A percentile compares a stretch with the other conserved stretches of the same genome.
These are phyloP conservation scores for Ditylenchus weischeri DNA, from an alignment of 2,888 invertebrate genomes.

Conservation along the genomic window DNA sequence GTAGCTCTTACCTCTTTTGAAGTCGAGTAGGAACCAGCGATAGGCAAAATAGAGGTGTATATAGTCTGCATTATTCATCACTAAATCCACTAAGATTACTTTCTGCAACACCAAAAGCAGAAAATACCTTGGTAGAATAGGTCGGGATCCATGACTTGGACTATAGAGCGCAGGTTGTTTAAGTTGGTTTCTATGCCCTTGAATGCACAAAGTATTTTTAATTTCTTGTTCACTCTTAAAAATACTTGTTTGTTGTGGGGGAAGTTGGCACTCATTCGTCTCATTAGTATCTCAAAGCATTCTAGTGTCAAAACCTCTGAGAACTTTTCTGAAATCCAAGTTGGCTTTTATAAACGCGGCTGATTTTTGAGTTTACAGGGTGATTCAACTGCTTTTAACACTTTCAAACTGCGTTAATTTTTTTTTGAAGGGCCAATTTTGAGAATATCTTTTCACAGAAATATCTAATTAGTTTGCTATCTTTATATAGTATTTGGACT, in stretches of 20 bases:
- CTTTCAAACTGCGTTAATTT: too few species aligned
- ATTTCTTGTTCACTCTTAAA: too few species aligned
- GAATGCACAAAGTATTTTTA: too few species aligned
- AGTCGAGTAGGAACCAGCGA: slow-evolving; percentile 92
- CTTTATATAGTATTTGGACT: too few species aligned
- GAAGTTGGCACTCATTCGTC: slow-evolving; percentile 84
- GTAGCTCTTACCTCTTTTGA: slow-evolving; percentile 72
- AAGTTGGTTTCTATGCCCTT: slow-evolving; percentile 88
- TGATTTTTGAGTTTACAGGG: neutral
- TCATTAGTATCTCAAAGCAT: slow-evolving; percentile 86
- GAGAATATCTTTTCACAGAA: too few species aligned
- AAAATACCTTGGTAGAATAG: slow-evolving; percentile 70
- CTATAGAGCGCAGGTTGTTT: slow-evolving; percentile 71
- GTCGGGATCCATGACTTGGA: slow-evolving; percentile 83
- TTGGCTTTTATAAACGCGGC: slow-evolving; percentile 14
- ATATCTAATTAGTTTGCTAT: too few species aligned
- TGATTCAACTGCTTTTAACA: too few species aligned
- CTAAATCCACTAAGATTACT: neutral
- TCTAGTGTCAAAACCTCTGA: slow-evolving; percentile 81
- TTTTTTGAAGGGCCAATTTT: too few species aligned
- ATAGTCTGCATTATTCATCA: slow-evolving; percentile 80
- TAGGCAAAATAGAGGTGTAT: slow-evolving; percentile 97
- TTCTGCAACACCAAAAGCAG: too few species aligned
- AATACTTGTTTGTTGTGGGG: slow-evolving; percentile 70
- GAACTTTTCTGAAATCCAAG: slow-evolving; percentile 30